Base-by-base conservation (phyloP, 2,888 invertebrate genomes). In the Oligia latruncula region DNA sequence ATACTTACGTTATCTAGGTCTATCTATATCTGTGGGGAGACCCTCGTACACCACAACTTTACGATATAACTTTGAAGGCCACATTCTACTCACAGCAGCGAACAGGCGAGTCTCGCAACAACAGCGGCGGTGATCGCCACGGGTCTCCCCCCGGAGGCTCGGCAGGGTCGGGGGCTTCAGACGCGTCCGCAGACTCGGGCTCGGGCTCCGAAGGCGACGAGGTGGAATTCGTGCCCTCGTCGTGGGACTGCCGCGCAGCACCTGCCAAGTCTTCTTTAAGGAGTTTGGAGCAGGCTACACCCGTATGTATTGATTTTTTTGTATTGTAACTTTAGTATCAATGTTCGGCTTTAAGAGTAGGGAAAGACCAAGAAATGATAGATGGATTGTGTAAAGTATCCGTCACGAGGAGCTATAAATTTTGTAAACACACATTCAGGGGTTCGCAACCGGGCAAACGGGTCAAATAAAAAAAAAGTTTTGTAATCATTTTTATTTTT, bases 241-340 rank as follows among this genome's bases (percentile, higher is more conserved):
- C 98, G 82, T 98, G 98, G 98, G 98, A 98, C 94, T 98, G 98
- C 89, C 97, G 97, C 90, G 98, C 98, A 35, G 98, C 97, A 3
- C 98, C 98, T n/a, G 97, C 97, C 73, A 98, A 98, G 94, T 98
- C 98, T 49, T 98, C 98, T 29, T 95, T 98, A 35, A 90, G 96
- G 82, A 96, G 95, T 67, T 89, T 95, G 58, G 95, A 96, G 78
- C 95, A 95, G 70, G 85, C 93, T 0, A 91, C 94, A 13, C 93
- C 94, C 85, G 95, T 96, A 74, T 82, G 92, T 92, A 82, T 60
- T 60, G 5, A 5, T 4, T n/a, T 67, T 66, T 46, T 17, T 6
- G 20, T 68, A 2, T 68, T 29, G 17, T 68, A 40, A 40, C 40
- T 64, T 64, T 62, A 40, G 9, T 40, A 23, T 40, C 11, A 11